These are phyloP conservation scores for Miniopterus natalensis DNA, from an alignment of 2,113 vertebrate genomes.

Conservation along the genomic window DNA sequence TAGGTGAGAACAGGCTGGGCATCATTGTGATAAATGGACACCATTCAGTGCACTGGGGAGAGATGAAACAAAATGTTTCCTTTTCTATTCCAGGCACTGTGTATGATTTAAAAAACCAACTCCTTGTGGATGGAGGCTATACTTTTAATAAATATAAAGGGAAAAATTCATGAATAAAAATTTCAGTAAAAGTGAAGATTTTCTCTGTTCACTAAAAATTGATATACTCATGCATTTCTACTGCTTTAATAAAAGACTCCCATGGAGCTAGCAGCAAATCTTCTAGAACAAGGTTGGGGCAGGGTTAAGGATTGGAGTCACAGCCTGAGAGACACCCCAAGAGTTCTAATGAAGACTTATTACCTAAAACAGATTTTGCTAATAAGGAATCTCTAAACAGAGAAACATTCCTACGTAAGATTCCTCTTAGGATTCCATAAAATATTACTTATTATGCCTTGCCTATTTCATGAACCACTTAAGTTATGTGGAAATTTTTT, in stretches of 20 bases:
- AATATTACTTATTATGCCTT: constrained; percentile 25
- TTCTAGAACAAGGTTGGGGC: neutral
- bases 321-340: neutral
- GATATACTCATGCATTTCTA: constrained; percentile 28
- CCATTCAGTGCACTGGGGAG: neutral
- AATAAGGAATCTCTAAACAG: neutral
- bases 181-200: constrained; percentile 43
- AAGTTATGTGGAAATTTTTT: constrained; percentile 17
- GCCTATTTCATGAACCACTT: constrained; percentile 3
- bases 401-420: constrained; percentile 3
- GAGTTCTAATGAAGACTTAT: neutral
- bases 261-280: neutral
- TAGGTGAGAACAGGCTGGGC: neutral
- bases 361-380: neutral
- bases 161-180: constrained; percentile 23
- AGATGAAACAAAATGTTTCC: neutral
- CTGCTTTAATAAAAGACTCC: constrained; percentile 1
- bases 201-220: constrained; percentile 35
- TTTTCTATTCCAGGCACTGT: constrained; percentile 7
- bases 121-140: neutral
- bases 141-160: constrained; percentile 44
- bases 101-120: neutral
- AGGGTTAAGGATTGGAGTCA: neutral
- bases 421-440: neutral
- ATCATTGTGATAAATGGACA: neutral